A percentile compares a stretch with the other conserved stretches of the same genome.
Evolutionary conservation across 2,888 invertebrate genomes (phyloP).

Genomic region (Serripes groenlandicus): DNA sequence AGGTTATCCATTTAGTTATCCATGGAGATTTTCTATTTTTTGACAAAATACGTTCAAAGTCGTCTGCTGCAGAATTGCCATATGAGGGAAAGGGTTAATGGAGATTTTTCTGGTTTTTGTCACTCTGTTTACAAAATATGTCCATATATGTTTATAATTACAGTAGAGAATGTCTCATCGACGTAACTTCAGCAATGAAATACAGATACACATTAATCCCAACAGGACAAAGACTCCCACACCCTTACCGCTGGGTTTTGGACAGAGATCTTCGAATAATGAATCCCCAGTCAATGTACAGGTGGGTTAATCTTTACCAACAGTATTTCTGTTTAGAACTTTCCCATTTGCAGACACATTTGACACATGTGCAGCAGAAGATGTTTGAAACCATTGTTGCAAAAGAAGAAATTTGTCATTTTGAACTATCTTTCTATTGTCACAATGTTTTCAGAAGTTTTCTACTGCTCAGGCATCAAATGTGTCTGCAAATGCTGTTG

Average conservation of each 20-base stretch:
- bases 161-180: conserved; percentile 35
- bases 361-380: no score
- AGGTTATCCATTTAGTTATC: no score
- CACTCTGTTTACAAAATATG: no score
- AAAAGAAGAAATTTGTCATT: not conserved
- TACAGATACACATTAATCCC: conserved; percentile 58
- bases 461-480: not conserved
- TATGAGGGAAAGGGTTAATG: not conserved
- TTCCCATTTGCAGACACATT: no score
- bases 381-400: not conserved
- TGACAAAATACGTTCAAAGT: no score
- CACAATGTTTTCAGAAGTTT: not conserved
- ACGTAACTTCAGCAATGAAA: not conserved
- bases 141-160: no score
- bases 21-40: no score
- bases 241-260: not conserved
- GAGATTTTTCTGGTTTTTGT: not conserved
- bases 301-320: no score
- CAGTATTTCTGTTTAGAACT: no score
- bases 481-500: no score
- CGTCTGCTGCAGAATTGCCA: no score
- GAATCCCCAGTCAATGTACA: not conserved
- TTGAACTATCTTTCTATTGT: not conserved
- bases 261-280: not conserved
- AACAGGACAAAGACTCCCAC: conserved; percentile 52